Conservation (phyloP, 1,140 invertebrate species). For the Scylla paramamosain region DNA sequence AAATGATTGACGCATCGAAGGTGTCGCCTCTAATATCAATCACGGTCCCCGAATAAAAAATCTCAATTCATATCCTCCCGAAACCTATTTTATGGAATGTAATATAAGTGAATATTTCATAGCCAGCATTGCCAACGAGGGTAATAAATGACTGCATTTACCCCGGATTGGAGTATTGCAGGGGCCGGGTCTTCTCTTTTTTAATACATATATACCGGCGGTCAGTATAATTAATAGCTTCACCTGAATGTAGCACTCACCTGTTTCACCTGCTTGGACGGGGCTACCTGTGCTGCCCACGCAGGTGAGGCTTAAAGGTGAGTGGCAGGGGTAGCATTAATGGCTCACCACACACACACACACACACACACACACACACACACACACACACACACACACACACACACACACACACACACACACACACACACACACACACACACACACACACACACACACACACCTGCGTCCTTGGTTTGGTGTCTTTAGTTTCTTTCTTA, state of each 20-base stretch:
- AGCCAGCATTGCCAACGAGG: not conserved
- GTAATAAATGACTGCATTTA: slow-evolving; percentile 5
- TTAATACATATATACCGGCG: not conserved
- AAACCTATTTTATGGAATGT: slow-evolving; percentile 13
- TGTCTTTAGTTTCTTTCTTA: too few relatives aligned
- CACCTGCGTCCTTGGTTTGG: too few relatives aligned
- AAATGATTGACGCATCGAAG: not conserved
- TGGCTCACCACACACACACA: not conserved
- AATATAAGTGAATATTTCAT: not conserved
- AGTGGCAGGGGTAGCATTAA: not conserved
- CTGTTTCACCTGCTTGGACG: not conserved
- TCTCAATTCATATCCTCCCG: not conserved
- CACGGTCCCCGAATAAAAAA: not conserved
- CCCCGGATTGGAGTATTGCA: not conserved
- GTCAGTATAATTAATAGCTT: not conserved
- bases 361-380: too few relatives aligned
- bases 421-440: too few relatives aligned
- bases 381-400: too few relatives aligned
- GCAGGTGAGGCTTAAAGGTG: not conserved
- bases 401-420: too few relatives aligned
- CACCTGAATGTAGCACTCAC: not conserved
- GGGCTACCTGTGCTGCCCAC: too few relatives aligned
- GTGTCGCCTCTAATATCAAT: not conserved
- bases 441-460: too few relatives aligned
- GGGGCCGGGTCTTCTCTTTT: not conserved